phyloP scores from a whole-genome alignment of 1,140 invertebrate species.

The Drosophila sp. region DNA sequence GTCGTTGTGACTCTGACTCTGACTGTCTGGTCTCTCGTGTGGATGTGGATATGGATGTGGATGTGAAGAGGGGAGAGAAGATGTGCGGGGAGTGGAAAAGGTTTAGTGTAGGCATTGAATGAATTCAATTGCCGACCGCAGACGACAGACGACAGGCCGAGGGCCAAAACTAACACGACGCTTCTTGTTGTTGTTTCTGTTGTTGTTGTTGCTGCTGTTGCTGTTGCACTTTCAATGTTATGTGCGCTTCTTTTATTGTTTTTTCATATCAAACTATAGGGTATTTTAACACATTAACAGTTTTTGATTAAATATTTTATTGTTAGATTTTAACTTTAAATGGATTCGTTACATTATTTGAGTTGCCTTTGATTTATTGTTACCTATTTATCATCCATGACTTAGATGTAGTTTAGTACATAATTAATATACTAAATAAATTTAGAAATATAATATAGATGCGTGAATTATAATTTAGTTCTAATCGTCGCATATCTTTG shows the following conservation, averaged over 20 bases:
- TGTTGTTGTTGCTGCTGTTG: conserved; percentile 31
- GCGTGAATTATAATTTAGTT: too few species aligned
- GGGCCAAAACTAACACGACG: conserved; percentile 68
- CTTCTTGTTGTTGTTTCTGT: conserved; percentile 36
- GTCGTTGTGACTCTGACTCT: conserved; percentile 19
- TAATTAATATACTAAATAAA: too few species aligned
- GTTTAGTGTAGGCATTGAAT: conserved; percentile 59
- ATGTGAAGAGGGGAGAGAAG: background rate
- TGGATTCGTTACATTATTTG: too few species aligned
- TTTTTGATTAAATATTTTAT: too few species aligned
- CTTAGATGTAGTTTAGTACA: too few species aligned
- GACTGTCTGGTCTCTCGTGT: background rate
- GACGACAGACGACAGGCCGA: conserved; percentile 59
- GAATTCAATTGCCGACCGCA: conserved; percentile 80
- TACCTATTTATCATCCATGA: too few species aligned
- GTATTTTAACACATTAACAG: too few species aligned
- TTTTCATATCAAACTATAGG: too few species aligned
- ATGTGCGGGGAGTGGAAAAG: background rate
- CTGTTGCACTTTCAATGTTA: conserved; percentile 57
- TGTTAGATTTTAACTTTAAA: too few species aligned
- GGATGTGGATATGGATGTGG: background rate
- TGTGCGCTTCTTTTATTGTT: conserved; percentile 13
- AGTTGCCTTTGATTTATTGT: too few species aligned
- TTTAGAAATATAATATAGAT: too few species aligned
- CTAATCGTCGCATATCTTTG: background rate